Percentiles rank a stretch among this genome's conserved stretches.
These are phyloP conservation scores for Orientallactaga sibirica DNA, from an alignment of 2,797 vertebrate species.

Conservation along the genomic window DNA sequence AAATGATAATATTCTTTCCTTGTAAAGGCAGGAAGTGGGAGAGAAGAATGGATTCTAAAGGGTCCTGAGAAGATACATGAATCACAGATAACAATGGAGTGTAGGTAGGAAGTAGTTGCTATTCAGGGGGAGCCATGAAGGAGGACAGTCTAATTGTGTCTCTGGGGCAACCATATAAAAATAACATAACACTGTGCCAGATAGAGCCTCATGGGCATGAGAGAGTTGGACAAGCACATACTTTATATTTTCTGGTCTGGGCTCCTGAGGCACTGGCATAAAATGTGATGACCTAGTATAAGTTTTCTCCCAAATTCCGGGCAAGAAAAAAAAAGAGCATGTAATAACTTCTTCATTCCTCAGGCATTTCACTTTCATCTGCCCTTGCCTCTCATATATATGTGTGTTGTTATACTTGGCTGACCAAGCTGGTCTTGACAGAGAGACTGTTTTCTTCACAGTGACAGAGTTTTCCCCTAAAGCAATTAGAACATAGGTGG, in stretches of 20 bases:
- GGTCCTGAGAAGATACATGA: not conserved
- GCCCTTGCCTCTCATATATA: not conserved
- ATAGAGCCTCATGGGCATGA: not conserved
- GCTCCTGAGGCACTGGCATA: not conserved
- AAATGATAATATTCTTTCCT: not conserved
- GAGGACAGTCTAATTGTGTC: not conserved
- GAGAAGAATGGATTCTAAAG: not conserved
- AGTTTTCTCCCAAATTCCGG: not conserved
- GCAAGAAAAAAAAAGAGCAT: not conserved
- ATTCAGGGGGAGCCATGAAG: not conserved
- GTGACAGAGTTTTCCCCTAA: constrained; percentile 45
- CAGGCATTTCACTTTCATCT: not conserved
- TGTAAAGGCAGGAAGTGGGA: not conserved
- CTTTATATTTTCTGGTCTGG: not conserved
- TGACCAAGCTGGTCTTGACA: constrained; percentile 39
- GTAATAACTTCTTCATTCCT: not conserved
- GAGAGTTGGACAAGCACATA: not conserved
- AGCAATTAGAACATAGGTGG: not conserved
- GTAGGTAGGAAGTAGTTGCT: not conserved
- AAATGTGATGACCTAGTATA: not conserved
- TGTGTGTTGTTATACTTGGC: not conserved
- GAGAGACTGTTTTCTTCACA: not conserved
- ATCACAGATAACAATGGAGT: not conserved
- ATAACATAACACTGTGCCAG: not conserved
- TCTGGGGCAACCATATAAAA: not conserved